Evolutionary conservation across 2,888 invertebrate species (phyloP).

Genomic region (Thecocarcelia acutangulata): DNA sequence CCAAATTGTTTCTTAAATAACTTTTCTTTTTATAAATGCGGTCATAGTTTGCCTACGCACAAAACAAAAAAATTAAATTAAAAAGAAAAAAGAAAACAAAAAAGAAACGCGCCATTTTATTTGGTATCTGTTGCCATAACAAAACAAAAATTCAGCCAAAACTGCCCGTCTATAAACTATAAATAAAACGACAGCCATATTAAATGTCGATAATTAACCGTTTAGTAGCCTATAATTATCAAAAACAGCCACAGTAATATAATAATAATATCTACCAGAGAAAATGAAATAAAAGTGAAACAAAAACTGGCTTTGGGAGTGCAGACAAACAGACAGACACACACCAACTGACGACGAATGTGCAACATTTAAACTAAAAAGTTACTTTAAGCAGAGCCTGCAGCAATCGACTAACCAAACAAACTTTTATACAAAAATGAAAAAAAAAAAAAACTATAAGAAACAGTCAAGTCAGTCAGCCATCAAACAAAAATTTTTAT

Average conservation of each 20-base stretch:
- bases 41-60: not conserved
- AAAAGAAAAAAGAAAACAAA: too few species aligned
- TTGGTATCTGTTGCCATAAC: slow-evolving; percentile 21
- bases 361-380: slow-evolving; percentile 38
- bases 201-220: slow-evolving; percentile 73
- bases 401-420: slow-evolving; percentile 58
- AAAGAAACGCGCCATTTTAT: slow-evolving; percentile 53
- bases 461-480: slow-evolving; percentile 66
- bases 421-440: slow-evolving; percentile 20
- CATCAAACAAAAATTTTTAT: slow-evolving; percentile 68
- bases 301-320: slow-evolving; percentile 54
- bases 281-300: slow-evolving; percentile 58
- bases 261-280: slow-evolving; percentile 32
- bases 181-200: slow-evolving; percentile 70
- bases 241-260: slow-evolving; percentile 53
- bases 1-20: not conserved
- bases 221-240: slow-evolving; percentile 71
- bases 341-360: slow-evolving; percentile 28
- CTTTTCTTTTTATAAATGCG: slow-evolving; percentile 30
- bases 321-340: slow-evolving; percentile 25
- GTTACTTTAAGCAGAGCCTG: slow-evolving; percentile 42
- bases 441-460: slow-evolving; percentile 20
- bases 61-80: too few species aligned
- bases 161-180: slow-evolving; percentile 48
- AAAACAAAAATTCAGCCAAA: not conserved